Conservation (phyloP, 2,113 vertebrate genomes). For the Planiliza haematocheilus region DNA sequence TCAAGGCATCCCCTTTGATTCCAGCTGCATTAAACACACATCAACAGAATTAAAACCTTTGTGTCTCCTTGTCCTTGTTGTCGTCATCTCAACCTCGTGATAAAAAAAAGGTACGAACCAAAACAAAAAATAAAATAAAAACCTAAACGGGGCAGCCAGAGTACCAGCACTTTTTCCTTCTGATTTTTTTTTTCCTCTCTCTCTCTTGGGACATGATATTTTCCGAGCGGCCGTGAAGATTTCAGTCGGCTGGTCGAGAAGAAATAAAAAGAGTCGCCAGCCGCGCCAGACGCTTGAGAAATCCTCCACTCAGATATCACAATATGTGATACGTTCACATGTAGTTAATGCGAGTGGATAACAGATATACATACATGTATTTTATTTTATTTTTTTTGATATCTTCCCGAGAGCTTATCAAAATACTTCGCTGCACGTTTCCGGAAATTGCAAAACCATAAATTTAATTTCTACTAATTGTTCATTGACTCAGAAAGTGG, state of each 20-base stretch:
- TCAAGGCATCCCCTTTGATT: conserved; percentile 70
- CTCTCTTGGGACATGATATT: conserved; percentile 1
- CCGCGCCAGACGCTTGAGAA: conserved; percentile 1
- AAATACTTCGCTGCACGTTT: conserved; percentile 28
- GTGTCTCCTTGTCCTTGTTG: conserved; percentile 29
- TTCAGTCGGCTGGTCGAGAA: conserved; percentile 29
- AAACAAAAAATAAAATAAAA: too few species aligned
- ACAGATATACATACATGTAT: too few species aligned
- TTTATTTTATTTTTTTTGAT: conserved; percentile 7
- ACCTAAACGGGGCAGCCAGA: too few species aligned
- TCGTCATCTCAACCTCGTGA: conserved; percentile 19
- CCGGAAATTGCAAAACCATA: conserved; percentile 27
- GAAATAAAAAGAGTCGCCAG: conserved; percentile 20
- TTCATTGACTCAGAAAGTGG: conserved; percentile 66
- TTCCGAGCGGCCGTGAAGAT: conserved; percentile 8
- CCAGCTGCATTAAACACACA: conserved; percentile 46
- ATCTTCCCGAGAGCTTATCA: conserved; percentile 17
- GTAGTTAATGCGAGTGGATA: neutral
- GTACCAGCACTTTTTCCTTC: conserved; percentile 46
- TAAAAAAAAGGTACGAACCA: conserved; percentile 25
- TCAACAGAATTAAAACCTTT: conserved; percentile 48
- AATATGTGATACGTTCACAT: conserved; percentile 35
- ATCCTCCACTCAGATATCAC: conserved; percentile 33
- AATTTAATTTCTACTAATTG: conserved; percentile 29
- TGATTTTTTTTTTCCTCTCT: conserved; percentile 1